Evolutionary conservation across 2,888 invertebrate species (phyloP), one percentile per base, ranked within the genome.

Genomic region (Dolomedes plantarius): DNA sequence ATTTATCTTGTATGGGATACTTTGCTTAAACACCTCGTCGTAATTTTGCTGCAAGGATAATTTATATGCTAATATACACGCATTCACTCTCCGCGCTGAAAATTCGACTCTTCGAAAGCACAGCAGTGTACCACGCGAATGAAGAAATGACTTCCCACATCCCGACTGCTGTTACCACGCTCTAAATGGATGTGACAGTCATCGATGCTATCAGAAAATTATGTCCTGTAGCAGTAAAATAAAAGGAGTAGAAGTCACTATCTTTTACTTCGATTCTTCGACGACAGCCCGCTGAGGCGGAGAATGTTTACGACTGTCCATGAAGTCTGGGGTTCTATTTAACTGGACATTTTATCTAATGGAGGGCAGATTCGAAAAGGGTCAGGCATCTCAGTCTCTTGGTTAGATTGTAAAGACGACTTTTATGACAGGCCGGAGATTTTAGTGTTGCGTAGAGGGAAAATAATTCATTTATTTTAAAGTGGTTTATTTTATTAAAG

Each of bases 201-300:
- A 56, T 56, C 23, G 56, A 56, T 56, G 56, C 56, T 56, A 23
- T 56, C 56, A 56, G 56, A 56, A 56, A 56, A 56, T 56, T 56
- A 56, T 56, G 56, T 56, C 23, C 56, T 23, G 19, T 23, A 19
- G 56, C 23, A 19, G 23, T 56, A 56, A 56, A 56, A 56, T 56
- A 23, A 56, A 56, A 23, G 56, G 23, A 56, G 23, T 56, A 1
- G 23, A 23, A 11, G 41, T 46, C 41, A 11, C 16, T 46, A 2
- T 56, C 1, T 56, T 56, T 56, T 56, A 6, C 5, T 23, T 56
- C 23, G n/a, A 2, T 9, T 13, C 16, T 46, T 46, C 16, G 56
- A 56, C 56, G 56, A 56, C 56, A 56, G 56, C 19, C 56, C 11
- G 19, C 23, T 56, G 19, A 23, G 23, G 3, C 23, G 23, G 23